phyloP scores from a whole-genome alignment of 2,888 invertebrate species.

The Cephus sareptanus region DNA sequence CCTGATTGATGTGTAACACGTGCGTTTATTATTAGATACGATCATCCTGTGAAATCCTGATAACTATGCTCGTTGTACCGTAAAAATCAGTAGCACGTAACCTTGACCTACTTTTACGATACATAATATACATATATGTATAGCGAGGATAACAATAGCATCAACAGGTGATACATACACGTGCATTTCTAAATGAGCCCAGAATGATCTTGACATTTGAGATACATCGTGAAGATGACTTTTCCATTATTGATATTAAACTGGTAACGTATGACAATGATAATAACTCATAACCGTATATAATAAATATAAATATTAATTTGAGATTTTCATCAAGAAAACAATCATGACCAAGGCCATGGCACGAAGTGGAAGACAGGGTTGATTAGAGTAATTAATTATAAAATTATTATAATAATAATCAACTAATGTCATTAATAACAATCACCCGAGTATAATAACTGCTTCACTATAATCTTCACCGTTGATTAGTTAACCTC shows the following conservation, averaged over 20 bases:
- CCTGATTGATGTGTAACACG: background rate
- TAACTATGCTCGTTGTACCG: background rate
- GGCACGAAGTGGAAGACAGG: background rate
- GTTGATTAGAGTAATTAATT: background rate
- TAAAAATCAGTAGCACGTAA: background rate
- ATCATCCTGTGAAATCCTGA: background rate
- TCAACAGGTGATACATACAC: background rate
- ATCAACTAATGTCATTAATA: background rate
- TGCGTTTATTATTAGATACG: background rate
- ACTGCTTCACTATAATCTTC: background rate
- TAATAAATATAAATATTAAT: background rate
- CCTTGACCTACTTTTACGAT: background rate
- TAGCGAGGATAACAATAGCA: background rate
- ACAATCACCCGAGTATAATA: background rate
- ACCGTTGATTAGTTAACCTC: background rate
- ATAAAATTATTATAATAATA: background rate
- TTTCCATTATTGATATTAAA: background rate
- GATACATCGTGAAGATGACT: background rate
- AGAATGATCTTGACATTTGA: background rate
- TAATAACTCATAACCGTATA: background rate
- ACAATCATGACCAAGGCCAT: background rate
- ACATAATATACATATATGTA: background rate
- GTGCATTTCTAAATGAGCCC: background rate
- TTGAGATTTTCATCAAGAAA: background rate
- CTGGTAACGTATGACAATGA: background rate